Evolutionary conservation across 1,140 invertebrate genomes (phyloP).

Genomic region (Choristoneura fumiferana): DNA sequence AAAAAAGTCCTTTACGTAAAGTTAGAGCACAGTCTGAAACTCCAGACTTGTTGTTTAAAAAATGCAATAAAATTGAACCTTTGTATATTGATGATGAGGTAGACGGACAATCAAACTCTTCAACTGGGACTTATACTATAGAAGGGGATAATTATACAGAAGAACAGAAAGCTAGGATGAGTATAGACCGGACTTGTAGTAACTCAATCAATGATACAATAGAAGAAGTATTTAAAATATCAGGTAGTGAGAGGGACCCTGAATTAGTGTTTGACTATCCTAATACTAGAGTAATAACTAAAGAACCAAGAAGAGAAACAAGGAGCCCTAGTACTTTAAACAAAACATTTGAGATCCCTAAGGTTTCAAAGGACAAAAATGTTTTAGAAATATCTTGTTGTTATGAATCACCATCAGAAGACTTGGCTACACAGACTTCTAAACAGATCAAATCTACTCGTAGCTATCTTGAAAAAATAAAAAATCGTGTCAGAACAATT

Average conservation of each 20-base stretch:
- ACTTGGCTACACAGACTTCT: constrained; percentile 64
- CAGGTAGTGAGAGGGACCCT: constrained; percentile 49
- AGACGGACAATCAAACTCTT: constrained; percentile 75
- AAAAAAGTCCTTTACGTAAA: constrained; percentile 61
- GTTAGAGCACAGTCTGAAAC: constrained; percentile 57
- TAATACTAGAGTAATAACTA: constrained; percentile 50
- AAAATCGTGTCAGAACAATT: constrained; percentile 78
- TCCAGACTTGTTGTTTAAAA: constrained; percentile 63
- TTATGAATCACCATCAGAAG: constrained; percentile 77
- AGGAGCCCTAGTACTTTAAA: constrained; percentile 44
- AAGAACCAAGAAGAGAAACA: constrained; percentile 59
- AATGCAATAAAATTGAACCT: constrained; percentile 57
- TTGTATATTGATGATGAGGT: constrained; percentile 68
- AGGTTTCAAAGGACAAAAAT: constrained; percentile 77
- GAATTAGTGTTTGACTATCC: constrained; percentile 63
- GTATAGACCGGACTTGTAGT: constrained; percentile 86
- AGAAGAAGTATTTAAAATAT: constrained; percentile 51
- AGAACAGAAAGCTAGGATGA: constrained; percentile 90
- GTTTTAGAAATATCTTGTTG: constrained; percentile 81
- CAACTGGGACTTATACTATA: constrained; percentile 93
- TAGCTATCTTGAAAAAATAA: constrained; percentile 80
- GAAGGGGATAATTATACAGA: constrained; percentile 91
- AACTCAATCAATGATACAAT: constrained; percentile 51
- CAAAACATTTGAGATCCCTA: constrained; percentile 50
- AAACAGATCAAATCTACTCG: constrained; percentile 75